Base-by-base conservation (phyloP, 1,140 invertebrate genomes). In the Drosophila paulistorum region DNA sequence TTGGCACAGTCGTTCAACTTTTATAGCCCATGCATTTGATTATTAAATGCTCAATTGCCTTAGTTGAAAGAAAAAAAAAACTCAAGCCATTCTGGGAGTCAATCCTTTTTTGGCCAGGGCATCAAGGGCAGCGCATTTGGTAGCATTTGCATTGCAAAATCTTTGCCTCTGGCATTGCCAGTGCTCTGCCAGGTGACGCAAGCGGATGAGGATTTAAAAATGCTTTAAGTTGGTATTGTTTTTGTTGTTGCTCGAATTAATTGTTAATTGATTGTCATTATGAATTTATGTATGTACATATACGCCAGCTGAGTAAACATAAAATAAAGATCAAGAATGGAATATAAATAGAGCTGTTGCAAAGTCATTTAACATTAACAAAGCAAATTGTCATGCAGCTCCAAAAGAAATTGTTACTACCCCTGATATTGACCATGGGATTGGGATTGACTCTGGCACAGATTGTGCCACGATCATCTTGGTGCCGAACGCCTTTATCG, bases 21-120 rank as follows among this genome's bases (percentile, higher is more conserved):
- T 74, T 87, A 79, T 86, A 42, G 5, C 30, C 30, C 26, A 10
- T 23, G 13, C 33, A 33, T 64, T 85, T 79, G 79, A 66, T 42
- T 77, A 74, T 79, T 83, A 82, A 87, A 87, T 86, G 82, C 82
- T 81, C 2, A 14, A 48, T 14, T 51, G 45, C 48, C 42, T 17
- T 14, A 45, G 13, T 45, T 3, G 14, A 17, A 9, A 1, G 1
- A 30, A 30, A 30, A 7, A 30, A 30, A 30, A 30, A 30, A 48
- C 7, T 11, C 45, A 23, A 51, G 20, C 82, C 79, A 35, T 68
- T 68, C 68, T 35, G 64, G 66, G 7, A 26, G 57, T 4, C 11
- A 23, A 17, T 68, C 82, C 76, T 75, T 69, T 65, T 75, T 78
- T 68, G 78, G 77, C 55, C 23, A 74, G 57, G 60, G 17, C 37